phyloP scores from a whole-genome alignment of 2,797 vertebrate genomes.

The Falco cherrug region DNA sequence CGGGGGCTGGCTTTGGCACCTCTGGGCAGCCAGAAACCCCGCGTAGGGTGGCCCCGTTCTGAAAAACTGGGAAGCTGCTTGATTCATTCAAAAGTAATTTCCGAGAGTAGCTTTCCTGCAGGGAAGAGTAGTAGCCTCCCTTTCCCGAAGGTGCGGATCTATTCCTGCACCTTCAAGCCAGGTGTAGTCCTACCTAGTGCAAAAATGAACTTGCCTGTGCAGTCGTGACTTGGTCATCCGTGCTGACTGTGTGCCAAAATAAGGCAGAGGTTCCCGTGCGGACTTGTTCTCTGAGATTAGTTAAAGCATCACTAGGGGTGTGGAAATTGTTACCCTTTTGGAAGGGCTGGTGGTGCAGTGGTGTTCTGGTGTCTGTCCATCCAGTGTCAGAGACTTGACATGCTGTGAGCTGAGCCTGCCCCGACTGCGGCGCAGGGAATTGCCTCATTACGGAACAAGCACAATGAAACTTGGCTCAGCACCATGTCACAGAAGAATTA shows the following conservation, averaged over 20 bases:
- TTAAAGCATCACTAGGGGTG: not conserved
- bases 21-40: not conserved
- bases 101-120: not conserved
- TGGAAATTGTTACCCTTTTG: not conserved
- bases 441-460: not conserved
- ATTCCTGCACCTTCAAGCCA: not conserved
- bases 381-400: not conserved
- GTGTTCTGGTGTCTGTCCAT: not conserved
- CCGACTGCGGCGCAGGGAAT: not conserved
- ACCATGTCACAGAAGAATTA: rapidly evolving
- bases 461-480: not conserved
- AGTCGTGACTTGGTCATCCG: rapidly evolving
- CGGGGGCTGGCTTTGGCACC: not conserved
- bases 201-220: not conserved
- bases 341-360: not conserved
- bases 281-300: not conserved
- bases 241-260: not conserved
- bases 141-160: not conserved
- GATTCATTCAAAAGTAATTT: not conserved
- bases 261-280: not conserved
- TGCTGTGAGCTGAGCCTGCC: not conserved
- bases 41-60: not conserved
- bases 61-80: not conserved
- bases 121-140: not conserved
- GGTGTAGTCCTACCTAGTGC: not conserved